These are phyloP conservation scores for Heteractis magnifica DNA, from an alignment of 92 coral and sea anemone genomes.

Conservation along the genomic window DNA sequence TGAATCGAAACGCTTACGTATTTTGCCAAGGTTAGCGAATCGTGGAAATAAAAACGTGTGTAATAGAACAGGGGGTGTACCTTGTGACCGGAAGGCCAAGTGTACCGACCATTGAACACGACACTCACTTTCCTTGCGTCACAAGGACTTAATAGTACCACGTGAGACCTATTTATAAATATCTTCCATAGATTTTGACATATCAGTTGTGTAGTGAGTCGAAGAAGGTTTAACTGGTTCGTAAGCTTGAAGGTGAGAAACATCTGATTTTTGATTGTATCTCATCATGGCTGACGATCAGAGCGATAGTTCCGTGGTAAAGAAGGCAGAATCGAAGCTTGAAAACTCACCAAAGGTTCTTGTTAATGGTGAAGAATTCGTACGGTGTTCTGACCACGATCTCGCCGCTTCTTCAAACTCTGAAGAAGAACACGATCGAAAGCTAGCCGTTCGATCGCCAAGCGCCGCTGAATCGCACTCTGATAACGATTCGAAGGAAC, in stretches of 20 bases:
- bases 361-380: constrained; percentile 74
- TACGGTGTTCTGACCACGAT: constrained; percentile 80
- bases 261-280: constrained; percentile 25
- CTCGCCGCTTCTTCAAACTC: constrained; percentile 79
- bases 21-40: background rate
- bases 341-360: constrained; percentile 86
- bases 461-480: constrained; percentile 88
- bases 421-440: constrained; percentile 79
- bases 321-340: constrained; percentile 28
- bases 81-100: constrained; percentile 70
- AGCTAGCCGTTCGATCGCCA: constrained; percentile 46
- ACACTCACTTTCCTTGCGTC: constrained; percentile 30
- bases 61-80: background rate
- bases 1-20: background rate
- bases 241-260: constrained; percentile 38
- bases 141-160: constrained; percentile 39
- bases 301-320: constrained; percentile 42
- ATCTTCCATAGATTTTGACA: constrained; percentile 28
- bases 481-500: constrained; percentile 80
- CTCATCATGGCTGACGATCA: constrained; percentile 86
- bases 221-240: constrained; percentile 14
- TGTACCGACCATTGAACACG: constrained; percentile 1
- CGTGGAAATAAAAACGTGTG: constrained; percentile 12
- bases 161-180: constrained; percentile 54
- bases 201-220: constrained; percentile 18